Evolutionary conservation across 2,797 vertebrate genomes (phyloP), one percentile per base, ranked within the genome.

Genomic region (Smutsia gigantea): DNA sequence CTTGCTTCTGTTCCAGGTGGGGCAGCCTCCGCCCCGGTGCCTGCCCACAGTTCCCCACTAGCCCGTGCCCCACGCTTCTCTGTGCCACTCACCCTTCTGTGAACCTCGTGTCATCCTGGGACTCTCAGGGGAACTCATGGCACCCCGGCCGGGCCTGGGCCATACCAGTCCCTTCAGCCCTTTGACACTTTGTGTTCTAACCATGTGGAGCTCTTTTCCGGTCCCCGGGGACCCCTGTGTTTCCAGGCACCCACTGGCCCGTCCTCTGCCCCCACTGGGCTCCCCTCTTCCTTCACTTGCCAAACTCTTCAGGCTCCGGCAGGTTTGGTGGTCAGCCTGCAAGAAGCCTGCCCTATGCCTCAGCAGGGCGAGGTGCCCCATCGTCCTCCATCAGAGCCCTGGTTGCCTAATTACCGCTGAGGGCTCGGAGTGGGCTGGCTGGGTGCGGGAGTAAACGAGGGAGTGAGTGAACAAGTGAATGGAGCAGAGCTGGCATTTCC

Each of bases 1-100:
- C 81, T 49, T 8, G 13, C 21, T 31, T 17, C 34, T 0, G 4
- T 19, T 68, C 17, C 23, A 2, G 66, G 15, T 12, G 57, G 4
- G 1, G 68, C 0, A 3, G n/a, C 23, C 23, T 37, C 61, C 34
- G 55, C 8, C 17, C 10, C 9, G 5, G n/a, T 39, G 1, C 42
- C 64, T 4, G 27, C 71, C 71, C 3, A 5, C 25, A 10, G 37
- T 4, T 21, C 23, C 53, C 7, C 42, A 17, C 3, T 21, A 4
- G 37, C n/a, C 46, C 25, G n/a, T 2, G 8, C 18, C 25, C 39
- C 7, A 15, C 6, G 5, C n/a, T 53, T 15, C 7, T 8, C 5
- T 19, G 27, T 0, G 0, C 1, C 5, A 2, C 18, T 3, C n/a
- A 4, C 37, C 13, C 27, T 29, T 25, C n/a, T 3, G 0, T 5